Percentiles rank a stretch among this genome's conserved stretches.
phyloP scores from a whole-genome alignment of 2,888 invertebrate genomes.

The Lamproptera curius region DNA sequence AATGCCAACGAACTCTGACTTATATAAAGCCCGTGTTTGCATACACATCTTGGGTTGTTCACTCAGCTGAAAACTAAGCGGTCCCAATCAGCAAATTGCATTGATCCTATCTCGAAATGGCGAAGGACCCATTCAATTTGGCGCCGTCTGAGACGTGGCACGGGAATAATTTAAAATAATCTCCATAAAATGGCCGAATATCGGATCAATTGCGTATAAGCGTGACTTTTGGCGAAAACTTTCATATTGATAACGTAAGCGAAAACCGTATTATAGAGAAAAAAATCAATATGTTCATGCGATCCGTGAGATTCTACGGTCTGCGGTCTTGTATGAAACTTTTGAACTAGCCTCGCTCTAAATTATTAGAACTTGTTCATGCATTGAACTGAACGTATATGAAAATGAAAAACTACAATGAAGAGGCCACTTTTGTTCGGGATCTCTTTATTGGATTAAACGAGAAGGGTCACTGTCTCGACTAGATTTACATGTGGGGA shows the following conservation, averaged over 20 bases:
- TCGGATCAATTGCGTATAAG: neutral
- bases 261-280: constrained; percentile 3
- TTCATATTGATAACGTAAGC: constrained; percentile 8
- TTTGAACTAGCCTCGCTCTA: constrained; percentile 4
- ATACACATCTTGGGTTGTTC: no score
- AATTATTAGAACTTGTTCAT: constrained; percentile 12
- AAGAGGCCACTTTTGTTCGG: no score
- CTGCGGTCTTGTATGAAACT: constrained; percentile 3
- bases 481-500: no score
- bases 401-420: no score
- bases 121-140: no score
- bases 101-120: neutral
- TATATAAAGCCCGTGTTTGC: no score
- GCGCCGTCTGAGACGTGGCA: no score
- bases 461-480: no score
- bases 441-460: no score
- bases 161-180: neutral
- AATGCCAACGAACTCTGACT: no score
- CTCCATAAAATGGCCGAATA: constrained; percentile 1
- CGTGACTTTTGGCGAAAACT: constrained; percentile 2
- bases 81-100: neutral
- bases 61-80: no score
- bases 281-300: constrained; percentile 10
- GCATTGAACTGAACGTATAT: no score
- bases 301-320: constrained; percentile 13